Evolutionary conservation across 2,888 invertebrate species (phyloP).

Genomic region (Antitype chi): DNA sequence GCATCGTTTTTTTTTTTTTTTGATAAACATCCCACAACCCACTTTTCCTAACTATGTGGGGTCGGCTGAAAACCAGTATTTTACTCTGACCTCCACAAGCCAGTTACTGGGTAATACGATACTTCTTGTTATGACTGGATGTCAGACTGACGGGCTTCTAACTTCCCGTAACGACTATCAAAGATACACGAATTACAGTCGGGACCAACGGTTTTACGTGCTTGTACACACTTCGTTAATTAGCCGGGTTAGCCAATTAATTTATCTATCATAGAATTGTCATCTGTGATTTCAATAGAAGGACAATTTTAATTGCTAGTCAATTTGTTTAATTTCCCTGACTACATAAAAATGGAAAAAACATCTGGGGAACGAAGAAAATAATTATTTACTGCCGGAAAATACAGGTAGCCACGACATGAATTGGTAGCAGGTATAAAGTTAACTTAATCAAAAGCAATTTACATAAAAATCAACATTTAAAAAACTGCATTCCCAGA

Average conservation of each 20-base stretch:
- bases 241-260: neutral
- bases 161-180: too few species aligned
- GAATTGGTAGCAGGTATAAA: neutral
- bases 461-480: neutral
- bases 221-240: neutral
- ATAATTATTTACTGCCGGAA: neutral
- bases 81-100: neutral
- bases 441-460: neutral
- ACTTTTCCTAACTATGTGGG: too few species aligned
- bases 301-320: too few species aligned
- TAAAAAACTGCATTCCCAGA: neutral
- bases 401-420: neutral
- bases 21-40: neutral
- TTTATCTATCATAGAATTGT: neutral
- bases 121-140: too few species aligned
- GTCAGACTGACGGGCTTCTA: too few species aligned
- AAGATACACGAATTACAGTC: too few species aligned
- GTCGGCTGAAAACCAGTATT: neutral
- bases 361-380: neutral
- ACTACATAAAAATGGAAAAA: neutral
- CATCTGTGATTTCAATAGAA: too few species aligned
- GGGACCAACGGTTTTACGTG: neutral
- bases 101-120: too few species aligned
- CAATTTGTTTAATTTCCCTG: neutral
- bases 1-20: neutral